Base-by-base conservation (phyloP, 2,113 vertebrate species). In the Cyanocitta stelleri region DNA sequence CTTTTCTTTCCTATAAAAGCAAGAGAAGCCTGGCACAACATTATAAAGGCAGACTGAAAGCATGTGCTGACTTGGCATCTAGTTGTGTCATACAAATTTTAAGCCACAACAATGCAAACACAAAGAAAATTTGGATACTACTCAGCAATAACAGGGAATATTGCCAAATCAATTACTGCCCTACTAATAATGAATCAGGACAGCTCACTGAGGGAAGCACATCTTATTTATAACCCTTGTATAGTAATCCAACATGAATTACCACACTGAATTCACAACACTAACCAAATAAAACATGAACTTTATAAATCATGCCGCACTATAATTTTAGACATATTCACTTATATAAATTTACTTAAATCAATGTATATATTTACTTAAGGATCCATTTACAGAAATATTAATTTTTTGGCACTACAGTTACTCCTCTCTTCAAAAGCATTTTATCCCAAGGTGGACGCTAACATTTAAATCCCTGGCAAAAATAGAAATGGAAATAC, bases 101-200 rank as follows among this genome's bases (percentile, higher is more conserved):
- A 86, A 97, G 74, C 87, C 87, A 94, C 85, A 77, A 87, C 80
- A 82, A 61, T 94, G 86, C 89, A 91, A 96, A 96, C 76, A 92
- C 44, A 93, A 20, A 69, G 69, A 72, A 95, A 90, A 94, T 54
- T 73, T 92, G 89, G 88, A 89, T 92, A 90, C 37, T 61, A 37
- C 37, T 93, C 82, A 91, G 93, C 89, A 95, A 44, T 85, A 75
- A 83, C 29, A 95, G 73, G 58, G 82, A 95, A 64, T 77, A 89
- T 75, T 89, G 90, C 95, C 91, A 97, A 95, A 95, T 81, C 73
- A 97, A 82, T 95, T 96, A 96, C 37, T 84, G 59, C 13, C 33
- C 46, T 85, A 66, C 58, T 55, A 75, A 63, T 87, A 85, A 96
- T 69, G 85, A 87, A 79, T 63, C 73, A 73, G 83, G 85, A 95